Conservation (phyloP, 1,140 invertebrate genomes). For the Euura saliciscinereae region DNA sequence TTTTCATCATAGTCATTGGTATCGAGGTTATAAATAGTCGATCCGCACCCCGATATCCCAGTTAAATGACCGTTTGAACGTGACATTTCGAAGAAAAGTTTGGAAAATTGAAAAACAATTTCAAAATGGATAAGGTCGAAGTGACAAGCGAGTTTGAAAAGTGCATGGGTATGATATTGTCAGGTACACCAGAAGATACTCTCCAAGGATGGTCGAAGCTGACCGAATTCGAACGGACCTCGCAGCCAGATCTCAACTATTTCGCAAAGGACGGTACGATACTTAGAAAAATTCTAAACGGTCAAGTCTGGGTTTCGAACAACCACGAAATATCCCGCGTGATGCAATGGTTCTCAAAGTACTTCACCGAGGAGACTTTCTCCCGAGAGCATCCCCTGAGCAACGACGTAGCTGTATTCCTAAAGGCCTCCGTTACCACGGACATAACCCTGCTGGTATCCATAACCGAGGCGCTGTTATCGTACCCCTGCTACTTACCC, state of each 20-base stretch:
- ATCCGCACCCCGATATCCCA: too few species aligned
- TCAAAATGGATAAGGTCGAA: neutral
- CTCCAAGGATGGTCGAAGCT: conserved; percentile 37
- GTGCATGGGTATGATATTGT: conserved; percentile 32
- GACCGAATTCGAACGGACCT: conserved; percentile 28
- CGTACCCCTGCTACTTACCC: conserved; percentile 30
- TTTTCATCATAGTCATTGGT: neutral
- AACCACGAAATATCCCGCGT: conserved; percentile 32
- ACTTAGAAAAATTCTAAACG: conserved; percentile 31
- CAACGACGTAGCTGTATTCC: conserved; percentile 34
- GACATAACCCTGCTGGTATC: conserved; percentile 36
- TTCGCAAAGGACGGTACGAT: conserved; percentile 19
- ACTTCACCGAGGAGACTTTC: conserved; percentile 26
- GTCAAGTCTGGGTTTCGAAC: conserved; percentile 14
- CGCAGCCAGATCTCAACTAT: conserved; percentile 8
- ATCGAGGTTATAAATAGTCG: neutral
- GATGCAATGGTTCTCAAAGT: conserved; percentile 39
- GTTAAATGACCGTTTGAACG: too few species aligned
- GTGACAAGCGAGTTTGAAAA: conserved; percentile 4
- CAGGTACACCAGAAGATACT: conserved; percentile 30
- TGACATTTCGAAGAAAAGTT: too few species aligned
- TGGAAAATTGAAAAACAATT: neutral
- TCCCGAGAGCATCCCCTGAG: conserved; percentile 24
- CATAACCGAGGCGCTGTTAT: conserved; percentile 31
- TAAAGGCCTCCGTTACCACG: conserved; percentile 26